Base-by-base conservation (phyloP, 2,113 vertebrate species). In the Hemichromis elongatus region DNA sequence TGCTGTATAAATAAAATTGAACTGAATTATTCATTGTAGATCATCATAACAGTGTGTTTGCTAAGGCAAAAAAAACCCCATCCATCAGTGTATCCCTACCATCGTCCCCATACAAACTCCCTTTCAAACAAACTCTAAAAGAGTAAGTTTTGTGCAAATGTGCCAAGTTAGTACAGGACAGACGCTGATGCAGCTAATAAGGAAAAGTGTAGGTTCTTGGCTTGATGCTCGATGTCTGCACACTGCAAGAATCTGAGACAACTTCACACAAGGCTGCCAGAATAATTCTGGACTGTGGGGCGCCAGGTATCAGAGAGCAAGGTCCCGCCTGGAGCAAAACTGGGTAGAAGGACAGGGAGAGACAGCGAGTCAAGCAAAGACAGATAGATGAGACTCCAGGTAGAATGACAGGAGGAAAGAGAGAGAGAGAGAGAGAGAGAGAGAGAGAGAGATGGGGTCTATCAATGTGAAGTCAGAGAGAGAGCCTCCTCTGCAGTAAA, bases 401-500 rank as follows among this genome's bases (percentile, higher is more conserved):
- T 42, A 82, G 80, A 81, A 16, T 24, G 53, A 63, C n/a, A 81
- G 53, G 26, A 30, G 13, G 13, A 26, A 16, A 81, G 28, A 66
- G n/a, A n/a, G n/a, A n/a, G n/a, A n/a, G n/a, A n/a, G n/a, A n/a
- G n/a, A n/a, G 11, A 50, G 50, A 82, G 40, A 11, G 37, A 68
- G 84, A 45, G 9, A 61, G 57, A 47, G 3, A 63, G 77, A 78
- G n/a, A 55, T 5, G 35, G 79, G 79, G 50, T 81, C 19, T 86
- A 73, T 86, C 37, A 47, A 35, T 30, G 75, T 77, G 78, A 79
- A 56, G 70, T 21, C 61, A 55, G 42, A 79, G 75, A 56, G 50
- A 50, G 33, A 52, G 66, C 45, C 47, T 84, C 80, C 81, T 84
- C 90, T 92, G 93, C 94, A 90, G 92, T 86, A 86, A 86, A 92